A percentile compares a stretch with the other conserved stretches of the same genome.
Conservation (phyloP, 2,888 invertebrate genomes). For the Thyatira batis region DNA sequence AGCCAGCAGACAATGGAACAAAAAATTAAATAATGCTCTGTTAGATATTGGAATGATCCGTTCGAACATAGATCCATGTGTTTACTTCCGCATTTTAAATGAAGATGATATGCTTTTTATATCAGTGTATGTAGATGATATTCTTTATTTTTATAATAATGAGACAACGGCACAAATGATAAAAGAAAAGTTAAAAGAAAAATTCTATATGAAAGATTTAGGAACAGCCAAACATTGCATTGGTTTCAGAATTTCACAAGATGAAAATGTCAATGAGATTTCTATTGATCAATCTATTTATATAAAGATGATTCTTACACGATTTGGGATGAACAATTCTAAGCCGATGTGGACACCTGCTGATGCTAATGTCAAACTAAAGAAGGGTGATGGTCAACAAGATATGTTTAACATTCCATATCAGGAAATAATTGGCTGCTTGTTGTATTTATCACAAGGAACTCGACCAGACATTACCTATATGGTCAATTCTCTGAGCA, state of each 20-base stretch:
- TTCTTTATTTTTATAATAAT: slow-evolving; percentile 17
- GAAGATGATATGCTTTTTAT: slow-evolving; percentile 23
- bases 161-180: slow-evolving; percentile 1
- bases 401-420: slow-evolving; percentile 10
- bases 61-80: slow-evolving; percentile 29
- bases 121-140: slow-evolving; percentile 29
- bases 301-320: slow-evolving; percentile 9
- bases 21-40: slow-evolving; percentile 17
- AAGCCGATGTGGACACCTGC: slow-evolving; percentile 16
- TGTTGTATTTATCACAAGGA: slow-evolving; percentile 18
- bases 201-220: too few relatives aligned
- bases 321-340: slow-evolving; percentile 16
- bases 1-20: slow-evolving; percentile 28
- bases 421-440: slow-evolving; percentile 16
- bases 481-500: slow-evolving; percentile 17
- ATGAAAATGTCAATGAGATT: slow-evolving; percentile 25
- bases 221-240: too few relatives aligned
- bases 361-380: slow-evolving; percentile 10
- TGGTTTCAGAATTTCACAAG: too few relatives aligned
- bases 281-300: slow-evolving; percentile 17
- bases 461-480: slow-evolving; percentile 13
- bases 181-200: slow-evolving; percentile 18
- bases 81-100: slow-evolving; percentile 20
- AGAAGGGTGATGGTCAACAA: background rate
- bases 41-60: slow-evolving; percentile 22